Percentiles rank a stretch among this genome's conserved stretches.
Evolutionary conservation across 2,113 vertebrate genomes (phyloP).

Genomic region (Hemicordylus capensis): DNA sequence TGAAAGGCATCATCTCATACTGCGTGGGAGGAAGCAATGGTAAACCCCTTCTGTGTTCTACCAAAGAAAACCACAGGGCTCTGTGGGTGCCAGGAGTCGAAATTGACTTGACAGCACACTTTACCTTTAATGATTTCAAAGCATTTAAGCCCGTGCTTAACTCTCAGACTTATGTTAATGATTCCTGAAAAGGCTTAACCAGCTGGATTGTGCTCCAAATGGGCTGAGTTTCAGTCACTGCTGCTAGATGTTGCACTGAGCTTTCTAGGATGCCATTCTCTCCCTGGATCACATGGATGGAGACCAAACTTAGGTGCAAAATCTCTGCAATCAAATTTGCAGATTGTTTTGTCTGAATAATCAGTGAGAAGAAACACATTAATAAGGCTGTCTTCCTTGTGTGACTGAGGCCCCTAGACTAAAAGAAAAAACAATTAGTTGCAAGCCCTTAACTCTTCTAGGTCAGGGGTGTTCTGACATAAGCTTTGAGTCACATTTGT

Average conservation of each 20-base stretch:
- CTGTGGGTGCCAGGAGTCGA: too few species aligned
- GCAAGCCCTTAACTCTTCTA: background rate
- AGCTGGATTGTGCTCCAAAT: background rate
- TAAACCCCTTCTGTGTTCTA: too few species aligned
- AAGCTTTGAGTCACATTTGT: background rate
- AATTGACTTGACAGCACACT: too few species aligned
- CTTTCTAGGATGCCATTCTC: background rate
- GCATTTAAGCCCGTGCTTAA: background rate
- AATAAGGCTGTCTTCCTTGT: background rate
- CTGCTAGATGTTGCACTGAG: background rate
- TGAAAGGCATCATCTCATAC: too few species aligned
- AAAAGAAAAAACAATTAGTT: background rate
- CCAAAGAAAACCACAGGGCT: too few species aligned
- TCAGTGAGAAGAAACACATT: background rate
- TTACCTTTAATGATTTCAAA: too few species aligned
- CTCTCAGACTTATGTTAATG: background rate
- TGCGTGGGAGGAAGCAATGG: too few species aligned
- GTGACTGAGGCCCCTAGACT: too few species aligned
- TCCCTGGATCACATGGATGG: background rate
- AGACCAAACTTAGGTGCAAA: background rate
- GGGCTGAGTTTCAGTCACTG: background rate
- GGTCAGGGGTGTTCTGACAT: background rate
- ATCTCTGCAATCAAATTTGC: background rate
- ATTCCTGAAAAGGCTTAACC: background rate
- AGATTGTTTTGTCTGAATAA: background rate